These are phyloP conservation scores for Papilio elwesi DNA, from an alignment of 2,888 invertebrate species.

Conservation along the genomic window DNA sequence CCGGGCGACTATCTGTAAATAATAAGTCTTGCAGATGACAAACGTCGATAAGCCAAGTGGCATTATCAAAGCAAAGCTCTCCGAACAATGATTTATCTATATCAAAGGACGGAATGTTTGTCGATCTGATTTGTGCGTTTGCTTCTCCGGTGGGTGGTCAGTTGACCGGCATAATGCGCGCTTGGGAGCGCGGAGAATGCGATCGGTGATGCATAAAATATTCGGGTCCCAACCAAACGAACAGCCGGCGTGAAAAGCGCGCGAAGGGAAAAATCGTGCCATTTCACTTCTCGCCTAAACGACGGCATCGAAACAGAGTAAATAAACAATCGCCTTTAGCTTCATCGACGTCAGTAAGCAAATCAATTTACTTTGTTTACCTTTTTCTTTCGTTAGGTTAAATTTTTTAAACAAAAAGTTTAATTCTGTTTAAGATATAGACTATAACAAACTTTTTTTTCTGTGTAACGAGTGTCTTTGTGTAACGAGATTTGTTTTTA, in stretches of 20 bases:
- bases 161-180: conserved; percentile 82
- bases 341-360: conserved; percentile 35
- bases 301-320: conserved; percentile 19
- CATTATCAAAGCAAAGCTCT: conserved; percentile 46
- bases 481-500: no score
- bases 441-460: no score
- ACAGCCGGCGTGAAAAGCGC: conserved; percentile 63
- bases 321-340: conserved; percentile 34
- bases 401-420: neutral
- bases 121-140: conserved; percentile 74
- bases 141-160: conserved; percentile 66
- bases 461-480: no score
- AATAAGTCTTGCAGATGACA: conserved; percentile 11
- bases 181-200: conserved; percentile 64
- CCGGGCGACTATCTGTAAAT: neutral
- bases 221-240: conserved; percentile 59
- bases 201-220: conserved; percentile 82
- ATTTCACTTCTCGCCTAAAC: conserved; percentile 77
- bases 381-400: conserved; percentile 9
- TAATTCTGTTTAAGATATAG: neutral
- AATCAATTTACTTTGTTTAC: conserved; percentile 31
- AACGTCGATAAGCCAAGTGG: conserved; percentile 36
- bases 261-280: conserved; percentile 69
- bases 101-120: conserved; percentile 75
- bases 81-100: conserved; percentile 65